Percentiles rank a stretch among this genome's conserved stretches.
These are phyloP conservation scores for Hymenochirus boettgeri DNA, from an alignment of 2,113 vertebrate genomes.

Conservation along the genomic window DNA sequence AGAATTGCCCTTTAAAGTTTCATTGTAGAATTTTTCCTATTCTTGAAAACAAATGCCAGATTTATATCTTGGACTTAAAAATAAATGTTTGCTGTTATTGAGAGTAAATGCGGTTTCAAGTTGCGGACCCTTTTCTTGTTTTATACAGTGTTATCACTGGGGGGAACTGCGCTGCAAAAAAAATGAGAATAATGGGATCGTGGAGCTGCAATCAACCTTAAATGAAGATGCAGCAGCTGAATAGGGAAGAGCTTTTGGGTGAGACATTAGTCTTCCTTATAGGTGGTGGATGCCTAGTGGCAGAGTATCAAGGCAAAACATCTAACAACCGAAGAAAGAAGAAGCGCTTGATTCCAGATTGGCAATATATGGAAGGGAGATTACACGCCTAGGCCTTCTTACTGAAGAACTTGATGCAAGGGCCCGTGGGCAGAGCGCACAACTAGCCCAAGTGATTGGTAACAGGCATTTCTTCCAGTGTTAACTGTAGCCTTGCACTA, in stretches of 20 bases:
- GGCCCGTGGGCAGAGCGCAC: constrained; percentile 57
- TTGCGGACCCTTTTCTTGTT: background rate
- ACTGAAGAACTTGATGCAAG: constrained; percentile 68
- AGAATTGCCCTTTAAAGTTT: too few species aligned
- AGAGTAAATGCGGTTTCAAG: too few species aligned
- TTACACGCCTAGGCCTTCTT: constrained; percentile 58
- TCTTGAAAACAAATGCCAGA: too few species aligned
- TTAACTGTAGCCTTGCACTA: background rate
- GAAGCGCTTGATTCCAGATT: constrained; percentile 61
- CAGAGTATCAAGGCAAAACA: constrained; percentile 79
- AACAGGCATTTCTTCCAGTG: too few species aligned
- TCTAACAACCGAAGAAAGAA: constrained; percentile 60
- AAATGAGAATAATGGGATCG: constrained; percentile 87
- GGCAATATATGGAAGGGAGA: constrained; percentile 55
- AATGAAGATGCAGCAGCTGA: constrained; percentile 78
- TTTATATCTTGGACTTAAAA: too few species aligned
- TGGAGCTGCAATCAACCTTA: constrained; percentile 66
- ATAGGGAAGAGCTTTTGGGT: constrained; percentile 83
- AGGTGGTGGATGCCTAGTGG: constrained; percentile 71
- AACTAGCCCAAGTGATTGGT: constrained; percentile 38
- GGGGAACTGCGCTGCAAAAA: constrained; percentile 84
- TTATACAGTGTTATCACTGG: constrained; percentile 83
- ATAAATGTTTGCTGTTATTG: too few species aligned
- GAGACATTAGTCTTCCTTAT: constrained; percentile 76
- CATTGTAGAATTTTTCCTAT: too few species aligned